Evolutionary conservation across 2,113 vertebrate species (phyloP), one percentile per base, ranked within the genome.

Genomic region (Aspidoscelis tigris): DNA sequence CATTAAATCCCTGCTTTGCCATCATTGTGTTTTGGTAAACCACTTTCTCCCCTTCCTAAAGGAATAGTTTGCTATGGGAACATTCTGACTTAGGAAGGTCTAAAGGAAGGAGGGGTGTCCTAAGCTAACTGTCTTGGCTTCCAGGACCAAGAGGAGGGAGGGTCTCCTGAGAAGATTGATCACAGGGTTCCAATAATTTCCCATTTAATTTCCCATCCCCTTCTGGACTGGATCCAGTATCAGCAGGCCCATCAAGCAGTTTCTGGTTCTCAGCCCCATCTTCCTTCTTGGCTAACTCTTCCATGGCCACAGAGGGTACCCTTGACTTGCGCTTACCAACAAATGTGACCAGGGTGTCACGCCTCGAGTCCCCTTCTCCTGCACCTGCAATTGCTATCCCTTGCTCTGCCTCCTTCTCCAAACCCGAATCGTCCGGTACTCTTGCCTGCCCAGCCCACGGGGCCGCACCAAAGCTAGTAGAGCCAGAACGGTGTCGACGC

Each of bases 271-370:
- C 77, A 7, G 41, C 70, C 4, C 2, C 39, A 1, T 50, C 76
- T 18, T 11, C 70, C 74, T 85, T 85, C 69, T 9, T n/a, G 4
- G 4, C 72, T 14, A 85, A 41, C 5, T 85, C 83, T 74, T 85
- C 83, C 83, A 85, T 80, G 33, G 76, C 58, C 20, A 80, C 33
- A 0, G 83, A 85, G 22, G 83, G n/a, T 7, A 53, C n/a, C 70
- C 83, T 85, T 1, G 83, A 85, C 43, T 80, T 77, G 41, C 69
- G 83, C 41, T 80, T 80, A 4, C 83, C 83, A 43, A 65, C 80
- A 58, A 80, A 85, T 0, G 77, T 85, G 70, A 64, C 61, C 3
- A 80, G 77, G 33, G 77, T 85, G 10, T n/a, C 47, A 16, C 76
- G 83, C 14, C 58, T 73, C 3, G 77, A 5, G 33, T 74, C 77